Evolutionary conservation across 1,140 invertebrate genomes (phyloP).

Genomic region (Pogonus chalceus): DNA sequence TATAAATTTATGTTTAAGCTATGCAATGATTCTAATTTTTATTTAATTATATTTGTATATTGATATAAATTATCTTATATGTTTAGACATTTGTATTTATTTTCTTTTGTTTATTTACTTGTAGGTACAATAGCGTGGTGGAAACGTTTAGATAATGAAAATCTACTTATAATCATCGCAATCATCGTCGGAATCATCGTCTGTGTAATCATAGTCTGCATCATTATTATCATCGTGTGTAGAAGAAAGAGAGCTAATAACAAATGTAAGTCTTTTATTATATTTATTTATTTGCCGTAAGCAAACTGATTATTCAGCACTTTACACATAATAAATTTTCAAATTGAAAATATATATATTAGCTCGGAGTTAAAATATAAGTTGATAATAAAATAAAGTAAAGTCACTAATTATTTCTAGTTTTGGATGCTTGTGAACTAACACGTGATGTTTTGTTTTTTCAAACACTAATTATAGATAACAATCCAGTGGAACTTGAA

Average conservation of each 20-base stretch:
- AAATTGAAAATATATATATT: too few relatives aligned
- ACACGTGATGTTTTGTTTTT: slow-evolving; percentile 35
- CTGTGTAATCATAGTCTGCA: slow-evolving; percentile 68
- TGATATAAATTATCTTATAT: too few relatives aligned
- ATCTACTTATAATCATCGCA: slow-evolving; percentile 64
- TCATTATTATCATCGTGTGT: slow-evolving; percentile 73
- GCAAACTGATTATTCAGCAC: background rate
- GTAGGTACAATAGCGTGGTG: slow-evolving; percentile 63
- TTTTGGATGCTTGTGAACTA: slow-evolving; percentile 6
- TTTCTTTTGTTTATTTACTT: too few relatives aligned
- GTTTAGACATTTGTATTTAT: too few relatives aligned
- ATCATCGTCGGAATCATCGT: slow-evolving; percentile 64
- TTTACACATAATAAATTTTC: background rate
- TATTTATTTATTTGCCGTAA: too few relatives aligned
- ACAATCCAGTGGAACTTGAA: slow-evolving; percentile 66
- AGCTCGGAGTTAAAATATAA: too few relatives aligned
- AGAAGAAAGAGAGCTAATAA: slow-evolving; percentile 64
- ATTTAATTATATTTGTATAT: too few relatives aligned
- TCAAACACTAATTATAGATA: slow-evolving; percentile 51
- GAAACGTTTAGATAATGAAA: slow-evolving; percentile 61
- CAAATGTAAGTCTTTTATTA: slow-evolving; percentile 81
- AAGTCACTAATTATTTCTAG: too few relatives aligned
- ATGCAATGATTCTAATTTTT: too few relatives aligned
- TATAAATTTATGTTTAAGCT: too few relatives aligned
- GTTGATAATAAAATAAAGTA: too few relatives aligned